Evolutionary conservation across 2,797 vertebrate genomes (phyloP), one percentile per base, ranked within the genome.

Genomic region (Sandelia bainsii): DNA sequence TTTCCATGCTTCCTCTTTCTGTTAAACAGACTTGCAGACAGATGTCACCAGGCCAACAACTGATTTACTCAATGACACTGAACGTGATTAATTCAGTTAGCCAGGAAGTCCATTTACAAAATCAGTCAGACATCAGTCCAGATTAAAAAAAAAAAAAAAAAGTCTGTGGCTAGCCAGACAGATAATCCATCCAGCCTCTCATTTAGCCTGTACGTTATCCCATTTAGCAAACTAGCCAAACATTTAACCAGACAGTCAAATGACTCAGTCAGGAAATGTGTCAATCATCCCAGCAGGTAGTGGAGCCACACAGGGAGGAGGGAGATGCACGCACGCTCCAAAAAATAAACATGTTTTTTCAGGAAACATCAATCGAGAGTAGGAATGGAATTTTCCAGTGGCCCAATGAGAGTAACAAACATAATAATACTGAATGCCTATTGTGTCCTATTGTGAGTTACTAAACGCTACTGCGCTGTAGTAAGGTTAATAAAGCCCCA

Each of bases 281-380:
- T 81, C 88, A 75, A 49, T 83, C 87, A 76, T 46, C 80, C 50
- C 66, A 12, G 87, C 82, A 87, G 84, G 87, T 70, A 77, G 83
- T 81, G 69, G 79, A 86, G 84, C 67, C 80, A 74, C 71, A 72
- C 62, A 58, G 53, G 34, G 60, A 63, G 11, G 14, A 53, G 46
- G 8, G 61, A 59, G 66, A 89, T 42, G 9, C 6, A 19, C 20
- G 67, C 69, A 80, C 40, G 67, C 63, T 25, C 40, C 42, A 16
- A 79, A 87, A 89, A 89, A 91, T 66, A 89, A 93, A 92, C 88
- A 87, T 91, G 89, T 90, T 93, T 91, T 32, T 92, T 89, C 84
- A 89, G 89, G 85, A 89, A 85, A 81, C 62, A 75, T 83, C 67
- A 53, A 77, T 58, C 1, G 51, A 62, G 69, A 75, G 48, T 27